Base-by-base conservation (phyloP, 1,140 invertebrate species). In the Drosophila asahinai region DNA sequence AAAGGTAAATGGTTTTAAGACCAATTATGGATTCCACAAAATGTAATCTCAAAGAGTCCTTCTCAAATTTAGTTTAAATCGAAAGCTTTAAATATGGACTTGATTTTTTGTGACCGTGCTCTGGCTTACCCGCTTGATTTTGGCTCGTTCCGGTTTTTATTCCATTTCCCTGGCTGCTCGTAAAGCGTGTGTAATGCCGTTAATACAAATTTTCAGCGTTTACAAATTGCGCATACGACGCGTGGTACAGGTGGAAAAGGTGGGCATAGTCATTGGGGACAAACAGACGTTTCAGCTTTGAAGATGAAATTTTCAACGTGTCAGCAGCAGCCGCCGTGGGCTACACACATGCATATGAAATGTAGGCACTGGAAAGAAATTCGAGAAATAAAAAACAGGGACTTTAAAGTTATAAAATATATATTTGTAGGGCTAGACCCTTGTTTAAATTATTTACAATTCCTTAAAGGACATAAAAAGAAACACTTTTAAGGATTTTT, bases 201-300 rank as follows among this genome's bases (percentile, higher is more conserved):
- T 87, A 87, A 87, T 87, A 81, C 84, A 79, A 87, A 89, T 87
- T 87, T 79, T 87, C 84, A 89, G 78, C 78, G 77, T 73, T 89
- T 81, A 84, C 84, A 89, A 87, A 87, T 87, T 87, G 81, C 84
- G 84, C 84, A 89, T 87, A 87, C 84, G 81, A 75, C 81, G 74
- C 84, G 78, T 86, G 80, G 75, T 43, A 17, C 77, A 52, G 22
- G 57, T 55, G 79, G 59, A 61, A 43, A n/a, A 51, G 60, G 66
- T 25, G 45, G 33, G 43, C 43, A 66, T 22, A 64, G 38, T 67
- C 72, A 68, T 54, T 42, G 68, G 55, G 68, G 58, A 74, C 72
- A 76, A 65, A 33, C 65, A 74, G 66, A 64, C 59, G 60, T 83
- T 82, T 81, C 66, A 72, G 61, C 80, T 83, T 83, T 67, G 77